Evolutionary conservation across 2,888 invertebrate genomes (phyloP).

Genomic region (Hymenopus coronatus): DNA sequence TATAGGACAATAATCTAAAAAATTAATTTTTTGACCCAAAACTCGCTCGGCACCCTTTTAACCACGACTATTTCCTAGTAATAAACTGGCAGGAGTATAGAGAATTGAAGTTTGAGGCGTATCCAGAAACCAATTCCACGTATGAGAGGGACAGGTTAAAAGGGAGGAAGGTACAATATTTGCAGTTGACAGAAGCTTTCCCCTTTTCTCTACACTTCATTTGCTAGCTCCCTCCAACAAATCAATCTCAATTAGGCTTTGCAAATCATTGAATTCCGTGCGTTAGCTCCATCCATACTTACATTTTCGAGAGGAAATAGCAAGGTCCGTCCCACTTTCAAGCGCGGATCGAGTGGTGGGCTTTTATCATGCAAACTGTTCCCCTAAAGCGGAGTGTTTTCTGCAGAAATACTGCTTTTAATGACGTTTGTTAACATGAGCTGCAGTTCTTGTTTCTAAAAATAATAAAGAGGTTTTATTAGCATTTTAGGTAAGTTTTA

Average conservation of each 20-base stretch:
- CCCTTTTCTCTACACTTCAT: conserved; percentile 7
- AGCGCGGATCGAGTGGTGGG: neutral
- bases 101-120: neutral
- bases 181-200: conserved; percentile 21
- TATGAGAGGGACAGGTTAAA: neutral
- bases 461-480: too few relatives aligned
- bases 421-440: neutral
- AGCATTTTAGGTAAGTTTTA: too few relatives aligned
- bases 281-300: neutral
- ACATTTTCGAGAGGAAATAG: neutral
- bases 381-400: neutral
- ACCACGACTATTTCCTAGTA: neutral
- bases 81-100: neutral
- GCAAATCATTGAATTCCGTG: conserved; percentile 35
- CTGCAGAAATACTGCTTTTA: neutral
- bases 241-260: conserved; percentile 36
- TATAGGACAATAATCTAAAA: too few relatives aligned
- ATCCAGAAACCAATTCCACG: neutral
- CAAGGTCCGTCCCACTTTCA: neutral
- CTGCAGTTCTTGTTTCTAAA: neutral
- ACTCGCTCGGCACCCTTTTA: too few relatives aligned
- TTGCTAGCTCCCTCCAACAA: conserved; percentile 29
- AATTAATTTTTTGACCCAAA: too few relatives aligned
- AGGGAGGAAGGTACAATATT: conserved; percentile 21
- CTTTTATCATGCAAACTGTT: neutral